Base-by-base conservation (phyloP, 2,888 invertebrate genomes). In the Cynaeus angustus region DNA sequence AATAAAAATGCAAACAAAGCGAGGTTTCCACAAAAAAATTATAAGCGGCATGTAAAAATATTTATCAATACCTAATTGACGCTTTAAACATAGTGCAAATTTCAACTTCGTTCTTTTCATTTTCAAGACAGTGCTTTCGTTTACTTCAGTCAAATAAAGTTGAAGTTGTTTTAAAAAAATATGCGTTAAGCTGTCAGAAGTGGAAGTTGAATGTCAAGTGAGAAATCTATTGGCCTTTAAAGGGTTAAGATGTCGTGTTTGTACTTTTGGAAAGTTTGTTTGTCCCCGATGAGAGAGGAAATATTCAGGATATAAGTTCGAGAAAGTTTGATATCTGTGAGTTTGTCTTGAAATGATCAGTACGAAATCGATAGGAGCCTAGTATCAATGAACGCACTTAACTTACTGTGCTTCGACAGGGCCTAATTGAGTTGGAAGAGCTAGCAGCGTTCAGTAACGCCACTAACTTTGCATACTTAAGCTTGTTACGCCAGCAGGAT, bases 191-290 rank as follows among this genome's bases (percentile, higher is more conserved):
- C 56, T 43, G 50, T 62, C 62, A 62, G 10, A 59, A 59, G 45
- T 59, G 14, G 43, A 28, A 43, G 53, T 33, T 43, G 45, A 45
- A 65, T 59, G 48, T 59, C 52, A 26, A 67, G 52, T 59, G 55
- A 61, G 61, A 68, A 68, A 68, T 68, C 68, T 61, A 52, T 68
- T 45, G 46, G 61, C 53, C 43, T 68, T 68, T 53, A 61, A 61
- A 53, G 45, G 62, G 53, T 68, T 68, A 46, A 68, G 43, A 68
- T 53, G 61, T 62, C 56, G 43, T 52, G 55, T 61, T 68, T 48
- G 55, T 68, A 67, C 55, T 68, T 68, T 55, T 28, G 55, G 12
- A 68, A 68, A 68, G 61, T 68, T 68, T 68, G 62, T 61, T 61
- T 62, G 67, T 67, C 67, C 41, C 67, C 50, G 67, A 52, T 33